Base-by-base conservation (phyloP, 1,140 invertebrate genomes). In the Drosophila navojoa region DNA sequence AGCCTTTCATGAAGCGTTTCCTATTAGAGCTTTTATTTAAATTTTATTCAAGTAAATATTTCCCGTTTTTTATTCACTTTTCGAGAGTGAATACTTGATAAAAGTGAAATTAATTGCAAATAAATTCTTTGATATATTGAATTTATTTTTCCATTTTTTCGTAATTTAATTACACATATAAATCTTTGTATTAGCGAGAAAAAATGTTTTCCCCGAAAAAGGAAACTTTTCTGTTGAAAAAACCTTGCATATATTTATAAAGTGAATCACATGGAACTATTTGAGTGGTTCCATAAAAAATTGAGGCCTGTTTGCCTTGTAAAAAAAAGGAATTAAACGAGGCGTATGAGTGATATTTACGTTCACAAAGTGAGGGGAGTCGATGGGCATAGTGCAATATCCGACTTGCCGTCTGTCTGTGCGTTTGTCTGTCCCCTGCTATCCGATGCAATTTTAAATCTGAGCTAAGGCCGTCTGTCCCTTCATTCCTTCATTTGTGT, bases 321-420 rank as follows among this genome's bases (percentile, higher is more conserved):
- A 3, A 11, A n/a, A 6, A 6, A 11, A 10, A 32, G 42, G 25
- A n/a, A 13, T 5, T 10, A 27, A 52, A 71, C 47, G 40, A 29
- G 54, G 29, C 70, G 70, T 71, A 71, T 71, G 70, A 54, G 38
- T 61, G 57, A 53, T 61, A 32, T 32, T 32, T 32, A 32, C 32
- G 0, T 9, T 9, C 1, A 32, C 9, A 10, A 2, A 32, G 32
- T 9, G 32, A 32, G 19, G 19, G 19, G 3, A 22, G 19, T 22
- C 2, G 19, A 29, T 29, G 4, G 27, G 27, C 27, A 5, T 29
- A 5, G 27, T 5, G 27, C 32, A 9, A 2, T 32, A 32, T 6
- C 0, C 6, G 6, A 1, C 7, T 32, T 10, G 7, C 32, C 6
- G 32, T 32, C 7, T 32, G 6, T 9, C 32, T 2, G 6, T 32